These are phyloP conservation scores for Candidula unifasciata DNA, from an alignment of 2,888 invertebrate genomes.

Conservation along the genomic window DNA sequence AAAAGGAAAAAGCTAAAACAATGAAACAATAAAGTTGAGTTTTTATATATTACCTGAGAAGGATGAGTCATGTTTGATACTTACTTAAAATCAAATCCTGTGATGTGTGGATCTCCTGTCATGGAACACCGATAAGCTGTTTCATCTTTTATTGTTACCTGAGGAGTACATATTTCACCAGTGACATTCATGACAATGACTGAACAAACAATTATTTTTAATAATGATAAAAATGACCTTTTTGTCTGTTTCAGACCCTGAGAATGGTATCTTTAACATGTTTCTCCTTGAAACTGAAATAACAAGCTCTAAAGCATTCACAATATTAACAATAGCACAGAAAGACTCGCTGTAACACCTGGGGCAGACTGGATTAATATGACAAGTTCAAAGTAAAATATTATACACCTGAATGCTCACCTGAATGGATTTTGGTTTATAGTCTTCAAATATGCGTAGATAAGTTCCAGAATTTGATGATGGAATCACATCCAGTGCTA, in stretches of 20 bases:
- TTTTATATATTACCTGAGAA: no score
- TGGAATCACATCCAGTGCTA: neutral
- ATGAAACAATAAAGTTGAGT: no score
- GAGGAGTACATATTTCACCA: neutral
- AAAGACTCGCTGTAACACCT: no score
- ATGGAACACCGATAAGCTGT: conserved; percentile 23
- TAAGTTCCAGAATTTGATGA: neutral
- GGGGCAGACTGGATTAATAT: no score
- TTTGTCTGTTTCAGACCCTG: neutral
- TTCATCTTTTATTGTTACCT: conserved; percentile 40
- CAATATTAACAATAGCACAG: neutral
- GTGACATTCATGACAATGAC: neutral
- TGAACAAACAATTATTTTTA: neutral
- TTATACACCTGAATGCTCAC: neutral
- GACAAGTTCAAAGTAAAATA: no score
- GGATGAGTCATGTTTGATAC: neutral
- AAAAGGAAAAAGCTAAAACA: no score
- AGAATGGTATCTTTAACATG: no score
- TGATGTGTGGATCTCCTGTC: conserved; percentile 47
- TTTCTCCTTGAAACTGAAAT: no score
- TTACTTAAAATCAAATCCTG: conserved; percentile 41
- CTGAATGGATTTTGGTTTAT: neutral
- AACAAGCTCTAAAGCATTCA: neutral
- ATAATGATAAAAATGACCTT: neutral
- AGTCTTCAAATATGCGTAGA: neutral